Conservation (phyloP, 2,888 invertebrate species). For the Carterocephalus palaemon region DNA sequence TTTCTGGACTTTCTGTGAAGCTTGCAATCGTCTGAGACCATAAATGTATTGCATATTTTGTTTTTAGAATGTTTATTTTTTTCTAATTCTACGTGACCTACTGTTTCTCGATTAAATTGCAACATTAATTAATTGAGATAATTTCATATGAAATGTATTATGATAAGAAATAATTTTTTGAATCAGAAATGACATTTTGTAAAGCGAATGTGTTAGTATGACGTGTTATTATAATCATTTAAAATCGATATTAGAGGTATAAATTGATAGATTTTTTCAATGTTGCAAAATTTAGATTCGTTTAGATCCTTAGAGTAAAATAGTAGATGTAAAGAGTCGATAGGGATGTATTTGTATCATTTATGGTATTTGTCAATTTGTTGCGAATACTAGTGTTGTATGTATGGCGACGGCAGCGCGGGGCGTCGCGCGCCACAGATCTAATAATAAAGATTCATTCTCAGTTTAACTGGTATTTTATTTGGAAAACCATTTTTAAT, state of each 20-base stretch:
- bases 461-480: constrained; percentile 32
- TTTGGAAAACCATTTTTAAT: constrained; percentile 15
- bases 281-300: background rate
- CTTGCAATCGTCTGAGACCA: background rate
- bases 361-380: constrained; percentile 25
- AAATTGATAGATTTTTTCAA: background rate
- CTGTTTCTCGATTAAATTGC: too few species aligned
- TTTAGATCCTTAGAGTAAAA: background rate
- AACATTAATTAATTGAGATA: too few species aligned
- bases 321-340: too few species aligned
- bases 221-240: background rate
- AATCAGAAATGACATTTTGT: constrained; percentile 3
- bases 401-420: constrained; percentile 25
- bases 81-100: constrained; percentile 10
- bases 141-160: too few species aligned
- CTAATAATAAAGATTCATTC: constrained; percentile 37
- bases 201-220: constrained; percentile 4
- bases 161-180: too few species aligned
- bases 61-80: constrained; percentile 15
- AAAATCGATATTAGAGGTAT: background rate
- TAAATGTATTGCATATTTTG: constrained; percentile 3
- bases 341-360: too few species aligned
- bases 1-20: constrained; percentile 6
- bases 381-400: constrained; percentile 21
- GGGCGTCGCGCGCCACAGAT: constrained; percentile 39